Evolutionary conservation across 2,113 vertebrate genomes (phyloP).

Genomic region (Eidolon helvum): DNA sequence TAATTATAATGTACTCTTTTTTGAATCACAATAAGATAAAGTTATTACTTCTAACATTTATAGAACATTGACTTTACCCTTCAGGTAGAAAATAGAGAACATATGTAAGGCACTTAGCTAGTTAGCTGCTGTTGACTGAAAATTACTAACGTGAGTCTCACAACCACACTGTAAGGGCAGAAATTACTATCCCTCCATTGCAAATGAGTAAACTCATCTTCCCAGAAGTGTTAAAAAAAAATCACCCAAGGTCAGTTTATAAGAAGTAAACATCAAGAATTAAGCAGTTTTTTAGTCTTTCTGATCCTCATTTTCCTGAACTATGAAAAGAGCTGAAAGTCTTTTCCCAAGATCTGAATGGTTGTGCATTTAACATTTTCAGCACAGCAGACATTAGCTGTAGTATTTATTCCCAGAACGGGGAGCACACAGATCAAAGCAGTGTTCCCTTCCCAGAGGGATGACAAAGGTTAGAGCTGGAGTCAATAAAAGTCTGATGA

Average conservation of each 20-base stretch:
- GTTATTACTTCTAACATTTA: background rate
- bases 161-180: background rate
- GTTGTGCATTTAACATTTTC: background rate
- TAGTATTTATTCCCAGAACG: background rate
- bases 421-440: background rate
- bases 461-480: background rate
- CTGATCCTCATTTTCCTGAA: background rate
- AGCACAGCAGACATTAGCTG: background rate
- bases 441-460: background rate
- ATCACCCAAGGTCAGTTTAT: background rate
- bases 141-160: background rate
- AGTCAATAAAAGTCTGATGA: background rate
- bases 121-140: background rate
- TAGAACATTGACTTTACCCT: background rate
- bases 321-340: background rate
- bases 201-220: background rate
- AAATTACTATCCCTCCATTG: background rate
- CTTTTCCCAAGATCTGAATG: background rate
- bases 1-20: background rate
- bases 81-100: background rate
- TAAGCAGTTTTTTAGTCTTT: background rate
- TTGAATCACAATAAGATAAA: background rate
- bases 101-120: background rate
- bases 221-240: background rate
- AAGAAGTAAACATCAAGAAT: background rate